Percentiles rank a stretch among this genome's conserved stretches.
Evolutionary conservation across 2,113 vertebrate species (phyloP).

Genomic region (Pachypanchax playfairii): DNA sequence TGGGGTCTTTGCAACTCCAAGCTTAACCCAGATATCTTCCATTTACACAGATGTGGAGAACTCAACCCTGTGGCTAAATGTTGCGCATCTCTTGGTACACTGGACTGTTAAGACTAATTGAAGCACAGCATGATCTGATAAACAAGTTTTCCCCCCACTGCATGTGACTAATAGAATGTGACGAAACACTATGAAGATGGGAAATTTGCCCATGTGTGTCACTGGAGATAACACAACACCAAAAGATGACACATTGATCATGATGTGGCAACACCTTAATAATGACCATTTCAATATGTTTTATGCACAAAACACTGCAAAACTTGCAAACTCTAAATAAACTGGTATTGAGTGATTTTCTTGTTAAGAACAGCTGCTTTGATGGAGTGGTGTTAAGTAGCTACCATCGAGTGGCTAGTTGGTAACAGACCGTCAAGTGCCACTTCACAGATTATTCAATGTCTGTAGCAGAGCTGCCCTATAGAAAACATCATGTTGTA

Average conservation of each 20-base stretch:
- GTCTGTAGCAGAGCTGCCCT: constrained; percentile 45
- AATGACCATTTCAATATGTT: not conserved
- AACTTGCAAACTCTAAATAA: not conserved
- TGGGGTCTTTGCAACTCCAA: constrained; percentile 29
- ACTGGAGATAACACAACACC: constrained; percentile 13
- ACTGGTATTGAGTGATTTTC: not conserved
- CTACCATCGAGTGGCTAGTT: constrained; percentile 40
- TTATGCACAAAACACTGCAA: not conserved
- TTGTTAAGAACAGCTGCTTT: constrained; percentile 36
- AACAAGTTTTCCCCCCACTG: constrained; percentile 54
- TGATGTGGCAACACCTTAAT: too few relatives aligned
- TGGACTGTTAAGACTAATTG: constrained; percentile 65
- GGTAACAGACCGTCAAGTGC: constrained; percentile 61
- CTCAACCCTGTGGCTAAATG: constrained; percentile 50
- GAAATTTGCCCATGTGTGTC: constrained; percentile 47
- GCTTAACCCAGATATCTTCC: constrained; percentile 36
- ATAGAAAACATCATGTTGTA: constrained; percentile 50
- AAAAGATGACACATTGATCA: too few relatives aligned
- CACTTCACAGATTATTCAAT: constrained; percentile 63
- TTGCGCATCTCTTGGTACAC: constrained; percentile 35
- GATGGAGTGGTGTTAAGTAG: constrained; percentile 48
- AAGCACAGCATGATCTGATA: constrained; percentile 63
- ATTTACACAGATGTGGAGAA: constrained; percentile 24
- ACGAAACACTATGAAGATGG: constrained; percentile 43
- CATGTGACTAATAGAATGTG: constrained; percentile 61